Evolutionary conservation across 37 sponge, comb jelly and placozoan genomes (phyloP).

Genomic region (Ianthella basta): DNA sequence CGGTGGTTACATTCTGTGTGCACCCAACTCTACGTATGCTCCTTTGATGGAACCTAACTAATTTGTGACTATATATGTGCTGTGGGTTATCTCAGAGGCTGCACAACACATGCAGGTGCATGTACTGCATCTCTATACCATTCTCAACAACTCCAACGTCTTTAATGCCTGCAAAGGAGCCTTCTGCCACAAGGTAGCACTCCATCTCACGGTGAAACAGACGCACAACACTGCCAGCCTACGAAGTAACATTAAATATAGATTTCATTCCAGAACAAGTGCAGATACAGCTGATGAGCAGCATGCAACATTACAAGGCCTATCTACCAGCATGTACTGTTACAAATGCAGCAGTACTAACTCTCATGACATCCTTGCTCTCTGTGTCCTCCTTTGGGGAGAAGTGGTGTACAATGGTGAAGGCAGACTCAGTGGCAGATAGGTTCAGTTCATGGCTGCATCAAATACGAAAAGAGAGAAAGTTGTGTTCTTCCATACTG

Average conservation of each 20-base stretch:
- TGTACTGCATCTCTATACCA: constrained; percentile 13
- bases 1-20: too few relatives aligned
- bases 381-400: constrained; percentile 2
- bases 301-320: too few relatives aligned
- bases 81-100: too few relatives aligned
- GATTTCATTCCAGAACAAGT: too few relatives aligned
- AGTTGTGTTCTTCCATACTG: too few relatives aligned
- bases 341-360: neutral
- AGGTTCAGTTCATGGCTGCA: constrained; percentile 78
- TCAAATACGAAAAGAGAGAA: neutral
- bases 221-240: constrained; percentile 63
- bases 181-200: constrained; percentile 81
- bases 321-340: too few relatives aligned
- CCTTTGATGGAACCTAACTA: too few relatives aligned
- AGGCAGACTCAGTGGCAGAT: constrained; percentile 67
- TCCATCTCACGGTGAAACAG: constrained; percentile 75
- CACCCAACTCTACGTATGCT: too few relatives aligned
- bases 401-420: constrained; percentile 63
- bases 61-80: too few relatives aligned
- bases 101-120: too few relatives aligned
- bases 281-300: too few relatives aligned
- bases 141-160: constrained; percentile 15
- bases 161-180: constrained; percentile 53
- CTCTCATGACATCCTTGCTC: neutral
- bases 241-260: neutral